Conservation (phyloP, 2,113 vertebrate species). For the Malaclemys terrapin region DNA sequence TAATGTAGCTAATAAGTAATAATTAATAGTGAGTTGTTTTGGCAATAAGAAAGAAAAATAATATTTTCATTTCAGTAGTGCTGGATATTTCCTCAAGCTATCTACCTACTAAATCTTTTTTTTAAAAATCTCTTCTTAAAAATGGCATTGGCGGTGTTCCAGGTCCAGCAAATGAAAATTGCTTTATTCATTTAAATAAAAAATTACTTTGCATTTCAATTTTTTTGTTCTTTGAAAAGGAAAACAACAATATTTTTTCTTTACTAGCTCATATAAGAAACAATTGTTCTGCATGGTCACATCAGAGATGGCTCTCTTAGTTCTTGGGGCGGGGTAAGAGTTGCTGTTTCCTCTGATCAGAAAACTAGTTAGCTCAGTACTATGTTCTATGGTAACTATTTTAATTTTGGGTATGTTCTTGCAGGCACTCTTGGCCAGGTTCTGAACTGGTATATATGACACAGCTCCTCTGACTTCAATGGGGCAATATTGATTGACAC, state of each 20-base stretch:
- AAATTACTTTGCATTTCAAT: neutral
- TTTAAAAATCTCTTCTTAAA: neutral
- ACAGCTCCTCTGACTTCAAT: neutral
- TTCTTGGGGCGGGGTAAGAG: accelerated
- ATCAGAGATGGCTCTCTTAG: neutral
- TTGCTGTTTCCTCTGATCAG: neutral
- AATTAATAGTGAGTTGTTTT: neutral
- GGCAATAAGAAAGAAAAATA: neutral
- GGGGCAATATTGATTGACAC: neutral
- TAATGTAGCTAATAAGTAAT: neutral
- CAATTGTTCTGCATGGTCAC: accelerated
- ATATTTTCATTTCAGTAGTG: neutral
- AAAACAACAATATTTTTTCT: neutral
- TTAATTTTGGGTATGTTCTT: neutral
- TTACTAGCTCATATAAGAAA: neutral
- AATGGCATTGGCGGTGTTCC: neutral
- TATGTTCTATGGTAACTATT: neutral
- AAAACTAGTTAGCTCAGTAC: neutral
- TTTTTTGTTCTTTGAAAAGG: neutral
- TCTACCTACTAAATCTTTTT: neutral
- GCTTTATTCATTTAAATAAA: neutral
- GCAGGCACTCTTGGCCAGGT: neutral
- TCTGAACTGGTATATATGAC: accelerated
- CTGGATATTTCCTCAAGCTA: neutral
- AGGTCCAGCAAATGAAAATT: neutral